Evolutionary conservation across 2,888 invertebrate genomes (phyloP), one percentile per base, ranked within the genome.

Genomic region (Incurvaria masculella): DNA sequence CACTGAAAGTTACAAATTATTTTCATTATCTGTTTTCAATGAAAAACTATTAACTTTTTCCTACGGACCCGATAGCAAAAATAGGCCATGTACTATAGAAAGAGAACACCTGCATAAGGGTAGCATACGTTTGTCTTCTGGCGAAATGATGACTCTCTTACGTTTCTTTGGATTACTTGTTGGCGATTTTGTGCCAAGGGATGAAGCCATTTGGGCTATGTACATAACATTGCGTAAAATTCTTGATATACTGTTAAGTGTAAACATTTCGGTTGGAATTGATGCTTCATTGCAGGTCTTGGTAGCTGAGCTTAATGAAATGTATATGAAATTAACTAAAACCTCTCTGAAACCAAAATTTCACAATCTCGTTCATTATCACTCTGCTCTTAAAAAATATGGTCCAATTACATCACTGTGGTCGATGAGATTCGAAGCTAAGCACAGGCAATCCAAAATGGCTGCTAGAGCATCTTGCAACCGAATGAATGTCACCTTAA

Each of bases 401-500:
- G 46, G 46, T 11, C 46, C 46, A n/a, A 5, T 46, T 41, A 21
- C 23, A 19, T 40, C 23, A 17, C 23, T 41, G 16, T 46, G 23
- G 23, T 17, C 40, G 5, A 46, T 46, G 46, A 21, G 46, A 26
- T 46, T 23, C n/a, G 46, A 46, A 46, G 41, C 46, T 16, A 46
- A 46, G 17, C 46, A 46, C 41, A 46, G 26, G 19, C 23, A 18
- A 6, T 46, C 46, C n/a, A 46, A 46, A 41, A 41, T 26, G 16
- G 21, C 46, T n/a, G 46, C 46, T 10, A 46, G 23, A 21, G 26
- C 23, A 10, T 46, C 46, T 21, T 41, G 46, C 23, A 46, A 41
- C 27, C 14, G 23, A 40, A 19, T 18, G 14, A 46, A 46, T 41
- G 26, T 46, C 16, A 41, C 46, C 8, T 17, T 46, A 41, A 23